Evolutionary conservation across 2,113 vertebrate species (phyloP), one percentile per base, ranked within the genome.

Genomic region (Riparia riparia): DNA sequence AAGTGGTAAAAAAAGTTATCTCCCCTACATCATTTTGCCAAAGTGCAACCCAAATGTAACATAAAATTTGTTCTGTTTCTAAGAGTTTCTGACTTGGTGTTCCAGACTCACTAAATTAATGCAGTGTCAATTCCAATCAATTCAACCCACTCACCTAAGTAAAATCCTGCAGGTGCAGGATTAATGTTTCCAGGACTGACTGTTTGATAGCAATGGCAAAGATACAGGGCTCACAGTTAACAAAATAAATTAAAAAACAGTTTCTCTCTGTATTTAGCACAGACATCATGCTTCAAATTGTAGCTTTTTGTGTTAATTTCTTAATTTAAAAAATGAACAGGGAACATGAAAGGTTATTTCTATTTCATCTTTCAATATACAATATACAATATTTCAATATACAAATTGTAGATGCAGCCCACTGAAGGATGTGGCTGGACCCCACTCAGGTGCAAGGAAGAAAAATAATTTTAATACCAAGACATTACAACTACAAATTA

Each of bases 291-390:
- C 20, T 85, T 37, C 41, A 73, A 24, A 22, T 25, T 13, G 6
- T 42, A 34, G 29, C 21, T 91, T 77, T 8, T 57, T 0, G 0
- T 17, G 12, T 54, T 60, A 17, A 66, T 80, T 76, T 87, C 63
- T 90, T 82, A 82, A 96, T 93, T 82, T 19, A 81, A 45, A 92
- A 91, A 66, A 31, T 9, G 53, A 86, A 61, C 25, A 85, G 16
- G 24, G 24, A 93, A 39, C 14, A 44, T 66, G 51, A 94, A 68
- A 47, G 6, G 6, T 37, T 39, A 24, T 68, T 69, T 53, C 19
- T 5, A 3, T 84, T 81, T 82, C 31, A 50, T 51, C 49, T 87
- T 71, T 51, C 69, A 64, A 31, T 24, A 54, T n/a, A 12, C 8
- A 64, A 31, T 24, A 54, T n/a, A 12, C 8, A 37, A 9, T 37